Evolutionary conservation across 2,797 vertebrate genomes (phyloP).

Genomic region (Octomys mimax): DNA sequence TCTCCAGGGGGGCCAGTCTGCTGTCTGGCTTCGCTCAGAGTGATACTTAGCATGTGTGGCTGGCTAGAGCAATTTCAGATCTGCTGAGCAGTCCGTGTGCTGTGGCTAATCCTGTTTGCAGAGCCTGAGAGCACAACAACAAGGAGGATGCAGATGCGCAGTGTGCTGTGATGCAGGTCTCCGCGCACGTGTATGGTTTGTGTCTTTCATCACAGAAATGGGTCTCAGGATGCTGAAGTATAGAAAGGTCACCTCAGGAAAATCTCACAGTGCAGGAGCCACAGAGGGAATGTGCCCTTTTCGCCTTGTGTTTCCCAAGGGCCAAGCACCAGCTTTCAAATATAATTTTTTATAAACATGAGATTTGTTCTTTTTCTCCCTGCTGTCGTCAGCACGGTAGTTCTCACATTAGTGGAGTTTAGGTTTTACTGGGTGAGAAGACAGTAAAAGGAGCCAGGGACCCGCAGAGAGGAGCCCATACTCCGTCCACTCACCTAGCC

Average conservation of each 20-base stretch:
- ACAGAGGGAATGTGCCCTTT: not conserved
- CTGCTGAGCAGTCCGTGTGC: not conserved
- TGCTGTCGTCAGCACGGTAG: not conserved
- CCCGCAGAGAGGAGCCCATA: not conserved
- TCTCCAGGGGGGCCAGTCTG: not conserved
- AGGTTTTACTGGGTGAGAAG: not conserved
- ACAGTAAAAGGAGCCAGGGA: not conserved
- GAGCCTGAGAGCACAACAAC: not conserved
- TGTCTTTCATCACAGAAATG: not conserved
- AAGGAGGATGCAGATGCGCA: not conserved
- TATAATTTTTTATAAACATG: not conserved
- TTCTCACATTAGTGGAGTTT: not conserved
- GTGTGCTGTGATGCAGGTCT: not conserved
- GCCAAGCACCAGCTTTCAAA: not conserved
- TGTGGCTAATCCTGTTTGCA: not conserved
- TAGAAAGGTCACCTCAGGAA: not conserved
- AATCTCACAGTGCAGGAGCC: not conserved
- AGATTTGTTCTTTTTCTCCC: not conserved
- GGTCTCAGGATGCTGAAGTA: not conserved
- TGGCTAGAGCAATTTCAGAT: slow-evolving; percentile 3
- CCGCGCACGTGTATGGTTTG: not conserved
- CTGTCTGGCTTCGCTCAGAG: not conserved
- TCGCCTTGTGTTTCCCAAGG: not conserved
- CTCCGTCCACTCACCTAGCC: not conserved
- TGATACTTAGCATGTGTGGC: slow-evolving; percentile 2